Base-by-base conservation (phyloP, 2,113 vertebrate species). In the Collichthys lucidus region DNA sequence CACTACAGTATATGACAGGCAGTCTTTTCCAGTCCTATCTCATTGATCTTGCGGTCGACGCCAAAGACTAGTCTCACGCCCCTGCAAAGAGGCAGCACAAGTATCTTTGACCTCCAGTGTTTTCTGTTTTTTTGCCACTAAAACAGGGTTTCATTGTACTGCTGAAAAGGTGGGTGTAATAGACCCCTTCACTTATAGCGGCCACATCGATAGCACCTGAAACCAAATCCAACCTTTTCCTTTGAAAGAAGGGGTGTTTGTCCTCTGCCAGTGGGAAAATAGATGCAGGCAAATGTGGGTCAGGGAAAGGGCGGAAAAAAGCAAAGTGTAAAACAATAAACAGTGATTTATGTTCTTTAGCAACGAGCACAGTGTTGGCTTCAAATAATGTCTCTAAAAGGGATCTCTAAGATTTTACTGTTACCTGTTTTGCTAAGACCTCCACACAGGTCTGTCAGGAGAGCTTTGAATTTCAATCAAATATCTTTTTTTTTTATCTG, bases 81-180 rank as follows among this genome's bases (percentile, higher is more conserved):
- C 74, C 84, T 68, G 55, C 61, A 63, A 40, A 40, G 26, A 82
- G 19, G 69, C 63, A 75, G 49, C 14, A 50, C 17, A 68, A 84
- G 76, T 82, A 88, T 88, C 79, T 80, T 40, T 92, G 91, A 93
- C 91, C 87, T 40, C 85, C 68, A 35, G 79, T 79, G 83, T 65
- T 63, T 77, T 89, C 76, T 79, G 65, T 52, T 16, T 47, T 74
- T 67, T 68, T 70, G 67, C 49, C 52, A 16, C 79, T 85, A 73
- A 90, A 91, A 94, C 90, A 94, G 90, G 64, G 77, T 76, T 80
- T 88, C 89, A 88, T 95, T 95, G 95, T 95, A 40, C 75, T 24
- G 20, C 35, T 85, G 63, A 84, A 83, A 88, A 89, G 80, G 81
- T 77, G 85, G 60, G 61, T 92, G 92, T 93, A 93, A 95, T 66